Evolutionary conservation across 2,888 invertebrate species (phyloP).

Genomic region (Dasysyrphus albostriatus): DNA sequence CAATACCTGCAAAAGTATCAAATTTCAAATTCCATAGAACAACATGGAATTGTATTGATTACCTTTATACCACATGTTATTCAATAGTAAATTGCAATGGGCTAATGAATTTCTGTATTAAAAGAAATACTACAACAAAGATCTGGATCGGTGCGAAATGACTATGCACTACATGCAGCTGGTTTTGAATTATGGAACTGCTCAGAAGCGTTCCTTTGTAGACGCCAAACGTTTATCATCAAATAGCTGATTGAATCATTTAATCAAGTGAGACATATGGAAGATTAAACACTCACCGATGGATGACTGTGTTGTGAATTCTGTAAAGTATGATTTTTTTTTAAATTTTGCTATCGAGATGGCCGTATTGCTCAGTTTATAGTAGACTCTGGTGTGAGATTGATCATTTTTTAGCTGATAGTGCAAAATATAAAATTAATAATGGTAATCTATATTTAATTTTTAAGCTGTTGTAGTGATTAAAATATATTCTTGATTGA

Average conservation of each 20-base stretch:
- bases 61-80: slow-evolving; percentile 46
- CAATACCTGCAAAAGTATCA: slow-evolving; percentile 35
- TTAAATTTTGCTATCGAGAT: slow-evolving; percentile 53
- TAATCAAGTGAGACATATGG: slow-evolving; percentile 56
- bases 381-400: slow-evolving; percentile 48
- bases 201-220: slow-evolving; percentile 33
- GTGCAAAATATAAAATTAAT: slow-evolving; percentile 1
- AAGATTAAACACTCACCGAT: slow-evolving; percentile 60
- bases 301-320: slow-evolving; percentile 52
- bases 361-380: slow-evolving; percentile 47
- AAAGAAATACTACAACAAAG: slow-evolving; percentile 22
- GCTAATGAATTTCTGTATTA: slow-evolving; percentile 43
- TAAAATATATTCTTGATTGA: slow-evolving; percentile 8
- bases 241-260: slow-evolving; percentile 47
- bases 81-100: slow-evolving; percentile 44
- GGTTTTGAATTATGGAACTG: slow-evolving; percentile 28
- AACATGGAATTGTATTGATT: slow-evolving; percentile 53
- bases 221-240: slow-evolving; percentile 58
- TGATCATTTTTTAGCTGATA: slow-evolving; percentile 47
- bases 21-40: slow-evolving; percentile 51
- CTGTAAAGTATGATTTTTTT: slow-evolving; percentile 48
- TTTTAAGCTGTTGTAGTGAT: background rate
- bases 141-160: slow-evolving; percentile 39
- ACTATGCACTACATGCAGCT: slow-evolving; percentile 18
- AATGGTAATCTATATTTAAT: slow-evolving; percentile 37